Evolutionary conservation across 2,888 invertebrate species (phyloP), one percentile per base, ranked within the genome.

Genomic region (Pseudanteris insignis): DNA sequence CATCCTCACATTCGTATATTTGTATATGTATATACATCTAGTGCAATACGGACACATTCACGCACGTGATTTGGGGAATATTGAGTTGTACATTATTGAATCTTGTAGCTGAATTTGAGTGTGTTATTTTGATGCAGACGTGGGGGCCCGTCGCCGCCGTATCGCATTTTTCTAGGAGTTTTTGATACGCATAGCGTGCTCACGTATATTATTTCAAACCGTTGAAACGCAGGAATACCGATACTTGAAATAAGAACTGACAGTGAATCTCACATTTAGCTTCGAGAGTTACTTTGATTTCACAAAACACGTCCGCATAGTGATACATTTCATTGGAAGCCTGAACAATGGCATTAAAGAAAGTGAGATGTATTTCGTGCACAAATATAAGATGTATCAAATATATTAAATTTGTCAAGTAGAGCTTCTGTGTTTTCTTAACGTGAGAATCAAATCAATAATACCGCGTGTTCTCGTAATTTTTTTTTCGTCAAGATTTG

Each of bases 221-320:
- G 24, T 32, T 33, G 43, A 43, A 25, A 33, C 25, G 33, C 30
- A 10, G n/a, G 25, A 25, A 14, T 32, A 43, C 14, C 21, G 25
- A 2, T 33, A 18, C 6, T 9, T 3, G 12, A 32, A 43, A 43
- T 32, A 43, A 30, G 43, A 21, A 43, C 33, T 10, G 24, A 24
- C 43, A 33, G 25, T 12, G 33, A 43, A 43, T 43, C 43, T 43
- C 25, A 25, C 25, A 43, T 30, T 43, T 43, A 43, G 25, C 43
- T 32, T 43, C 32, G 12, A 3, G 26, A 43, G 43, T 30, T 43
- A 43, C 43, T 43, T 13, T 43, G 43, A 43, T 43, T 43, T 43
- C 13, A 43, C 32, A 32, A 33, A 33, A 33, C 25, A 33, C 13
- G 13, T 43, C 21, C 21, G 13, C 26, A 28, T 38, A 14, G 10